Evolutionary conservation across 2,113 vertebrate genomes (phyloP).

Genomic region (Crotalus horridus): DNA sequence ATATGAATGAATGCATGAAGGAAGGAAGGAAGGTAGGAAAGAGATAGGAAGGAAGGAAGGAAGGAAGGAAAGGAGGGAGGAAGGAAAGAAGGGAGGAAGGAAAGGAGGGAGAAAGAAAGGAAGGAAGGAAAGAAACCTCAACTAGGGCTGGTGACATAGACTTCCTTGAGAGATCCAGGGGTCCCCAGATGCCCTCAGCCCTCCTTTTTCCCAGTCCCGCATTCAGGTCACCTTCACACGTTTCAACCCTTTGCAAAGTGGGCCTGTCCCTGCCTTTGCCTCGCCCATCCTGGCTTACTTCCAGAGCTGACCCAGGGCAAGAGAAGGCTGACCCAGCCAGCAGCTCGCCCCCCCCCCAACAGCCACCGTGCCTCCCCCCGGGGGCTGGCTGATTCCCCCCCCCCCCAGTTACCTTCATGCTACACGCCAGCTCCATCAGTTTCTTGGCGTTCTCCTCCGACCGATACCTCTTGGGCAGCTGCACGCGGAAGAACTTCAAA

Average conservation of each 20-base stretch:
- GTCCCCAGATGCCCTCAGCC: neutral
- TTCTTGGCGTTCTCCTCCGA: slow-evolving; percentile 98
- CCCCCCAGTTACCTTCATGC: slow-evolving; percentile 86
- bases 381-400: neutral
- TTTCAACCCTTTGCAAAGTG: neutral
- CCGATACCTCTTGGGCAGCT: slow-evolving; percentile 95
- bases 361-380: neutral
- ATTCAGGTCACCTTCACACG: neutral
- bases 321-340: neutral
- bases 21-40: no score
- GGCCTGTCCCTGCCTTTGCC: neutral
- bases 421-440: slow-evolving; percentile 96
- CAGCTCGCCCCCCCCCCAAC: neutral
- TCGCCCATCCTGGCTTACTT: fast-evolving
- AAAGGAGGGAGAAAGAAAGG: no score
- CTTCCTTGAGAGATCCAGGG: neutral
- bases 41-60: no score
- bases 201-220: neutral
- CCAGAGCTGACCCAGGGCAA: neutral
- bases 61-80: no score
- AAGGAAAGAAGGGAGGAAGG: no score
- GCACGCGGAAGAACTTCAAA: slow-evolving; percentile 96
- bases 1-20: no score
- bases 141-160: neutral
- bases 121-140: neutral